Evolutionary conservation across 2,888 invertebrate genomes (phyloP), one percentile per base, ranked within the genome.

Genomic region (Neoaliturus tenellus): DNA sequence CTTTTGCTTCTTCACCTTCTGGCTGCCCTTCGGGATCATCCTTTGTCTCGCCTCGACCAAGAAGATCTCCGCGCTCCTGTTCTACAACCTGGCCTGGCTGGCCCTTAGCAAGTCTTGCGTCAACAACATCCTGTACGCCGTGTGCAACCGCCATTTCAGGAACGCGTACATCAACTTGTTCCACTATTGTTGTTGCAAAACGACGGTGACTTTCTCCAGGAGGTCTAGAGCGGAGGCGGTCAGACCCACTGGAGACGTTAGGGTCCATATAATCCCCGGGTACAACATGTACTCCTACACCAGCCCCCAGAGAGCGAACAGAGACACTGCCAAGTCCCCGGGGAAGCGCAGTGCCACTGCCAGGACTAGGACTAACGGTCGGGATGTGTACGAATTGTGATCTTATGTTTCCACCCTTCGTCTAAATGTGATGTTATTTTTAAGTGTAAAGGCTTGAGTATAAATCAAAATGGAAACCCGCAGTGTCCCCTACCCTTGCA

Each of bases 111-210:
- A 96, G 86, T 94, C 95, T 0, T 93, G 94, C 86, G 89, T 95
- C 85, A 94, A 94, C 85, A 94, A 94, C 87, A 91, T 94, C 28
- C 89, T 96, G 48, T 94, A 94, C 89, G 93, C 94, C 88, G 90
- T 93, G 4, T 90, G 93, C n/a, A 94, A 95, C 88, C 91, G 92
- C 10, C 93, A 94, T 88, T 96, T 96, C 89, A 92, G 95, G 48
- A 93, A 92, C 84, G 95, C 95, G 6, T 96, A 95, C 89, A 91
- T 94, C 17, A 94, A 94, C 88, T 91, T 96, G 10, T 96, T 96
- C 89, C 94, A 95, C 88, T 96, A 96, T 88, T 96, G 96, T 89
- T 96, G 94, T 89, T 96, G 96, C 90, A 96, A 96, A 90, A 95
- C 94, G 10, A 94, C 95, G 5, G 94, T 94, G 31, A 93, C 95